Percentiles rank a stretch among this genome's conserved stretches.
Conservation (phyloP, 2,113 vertebrate species). For the Pristiophorus japonicus region DNA sequence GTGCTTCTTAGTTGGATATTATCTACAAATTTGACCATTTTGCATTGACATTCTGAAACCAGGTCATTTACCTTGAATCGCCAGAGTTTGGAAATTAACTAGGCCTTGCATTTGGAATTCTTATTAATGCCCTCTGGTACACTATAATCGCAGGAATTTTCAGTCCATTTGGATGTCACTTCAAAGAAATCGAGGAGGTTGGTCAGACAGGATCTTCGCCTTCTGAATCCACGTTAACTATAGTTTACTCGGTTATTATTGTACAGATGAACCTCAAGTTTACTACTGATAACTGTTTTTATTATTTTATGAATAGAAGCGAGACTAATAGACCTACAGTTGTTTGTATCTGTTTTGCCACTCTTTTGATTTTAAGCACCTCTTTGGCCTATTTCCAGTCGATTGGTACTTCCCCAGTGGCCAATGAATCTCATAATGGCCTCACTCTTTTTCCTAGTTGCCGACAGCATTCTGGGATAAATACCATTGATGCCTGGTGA, state of each 20-base stretch:
- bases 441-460: background rate
- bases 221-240: background rate
- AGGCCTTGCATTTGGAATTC: too few species aligned
- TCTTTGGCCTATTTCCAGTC: background rate
- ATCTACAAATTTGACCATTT: too few species aligned
- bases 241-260: background rate
- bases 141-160: too few species aligned
- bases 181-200: too few species aligned
- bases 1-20: too few species aligned
- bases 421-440: background rate
- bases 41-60: too few species aligned
- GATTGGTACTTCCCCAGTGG: background rate
- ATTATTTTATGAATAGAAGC: background rate
- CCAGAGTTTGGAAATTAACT: too few species aligned
- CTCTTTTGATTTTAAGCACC: background rate
- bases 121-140: too few species aligned
- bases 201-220: too few species aligned
- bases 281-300: background rate
- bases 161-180: too few species aligned
- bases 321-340: background rate
- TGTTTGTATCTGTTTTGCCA: background rate
- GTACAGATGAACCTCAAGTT: background rate
- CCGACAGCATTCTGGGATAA: background rate
- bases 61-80: too few species aligned
- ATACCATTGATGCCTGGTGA: background rate